Evolutionary conservation across 1,140 invertebrate species (phyloP).

Genomic region (Hyphantria cunea): DNA sequence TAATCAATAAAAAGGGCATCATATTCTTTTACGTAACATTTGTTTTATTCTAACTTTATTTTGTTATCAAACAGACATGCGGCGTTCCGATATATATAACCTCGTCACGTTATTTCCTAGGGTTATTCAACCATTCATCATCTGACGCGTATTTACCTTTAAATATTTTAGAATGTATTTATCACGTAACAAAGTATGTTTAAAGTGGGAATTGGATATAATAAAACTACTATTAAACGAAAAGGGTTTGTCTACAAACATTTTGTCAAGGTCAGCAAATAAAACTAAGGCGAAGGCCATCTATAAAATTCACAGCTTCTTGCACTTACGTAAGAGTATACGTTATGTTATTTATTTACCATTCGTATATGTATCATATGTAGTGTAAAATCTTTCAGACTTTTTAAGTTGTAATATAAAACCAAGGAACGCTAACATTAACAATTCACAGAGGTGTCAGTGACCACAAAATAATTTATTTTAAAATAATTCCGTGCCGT

Average conservation of each 20-base stretch:
- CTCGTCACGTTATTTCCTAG: constrained; percentile 32
- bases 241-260: not conserved
- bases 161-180: constrained; percentile 39
- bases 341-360: not conserved
- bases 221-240: too few species aligned
- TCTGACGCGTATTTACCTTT: constrained; percentile 50
- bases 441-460: constrained; percentile 4
- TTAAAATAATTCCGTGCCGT: constrained; percentile 5
- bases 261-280: constrained; percentile 19
- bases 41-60: constrained; percentile 14
- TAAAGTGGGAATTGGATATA: too few species aligned
- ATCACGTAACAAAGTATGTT: too few species aligned
- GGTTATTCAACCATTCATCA: constrained; percentile 57
- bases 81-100: constrained; percentile 11
- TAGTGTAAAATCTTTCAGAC: not conserved
- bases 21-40: constrained; percentile 15
- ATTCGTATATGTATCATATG: constrained; percentile 2
- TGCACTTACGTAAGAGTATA: not conserved
- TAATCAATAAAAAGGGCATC: too few species aligned
- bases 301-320: constrained; percentile 11
- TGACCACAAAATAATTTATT: constrained; percentile 5
- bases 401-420: not conserved
- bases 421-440: too few species aligned
- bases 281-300: constrained; percentile 11
- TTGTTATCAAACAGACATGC: constrained; percentile 24